Conservation (phyloP, 2,113 vertebrate species). For the Chamaetylas fuelleborni region DNA sequence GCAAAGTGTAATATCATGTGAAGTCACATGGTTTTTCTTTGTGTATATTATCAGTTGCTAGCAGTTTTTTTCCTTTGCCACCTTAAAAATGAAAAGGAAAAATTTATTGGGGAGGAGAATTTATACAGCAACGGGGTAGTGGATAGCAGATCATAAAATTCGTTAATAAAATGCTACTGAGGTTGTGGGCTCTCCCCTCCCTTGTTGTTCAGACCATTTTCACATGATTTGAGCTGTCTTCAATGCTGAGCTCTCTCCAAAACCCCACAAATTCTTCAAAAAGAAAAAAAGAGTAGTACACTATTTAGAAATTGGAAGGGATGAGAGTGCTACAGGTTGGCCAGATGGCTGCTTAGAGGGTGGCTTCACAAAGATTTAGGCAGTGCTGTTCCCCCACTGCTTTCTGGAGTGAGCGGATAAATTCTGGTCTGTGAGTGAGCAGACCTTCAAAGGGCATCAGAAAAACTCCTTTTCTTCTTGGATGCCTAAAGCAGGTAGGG, state of each 20-base stretch:
- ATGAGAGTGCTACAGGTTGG: background rate
- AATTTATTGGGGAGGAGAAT: background rate
- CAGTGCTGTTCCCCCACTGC: background rate
- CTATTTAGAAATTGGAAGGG: background rate
- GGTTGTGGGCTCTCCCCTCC: background rate
- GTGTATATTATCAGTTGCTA: background rate
- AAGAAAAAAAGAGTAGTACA: background rate
- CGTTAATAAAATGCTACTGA: background rate
- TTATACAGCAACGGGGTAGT: background rate
- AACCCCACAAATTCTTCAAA: background rate
- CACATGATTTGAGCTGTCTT: background rate
- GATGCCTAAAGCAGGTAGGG: background rate
- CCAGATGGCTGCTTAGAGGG: background rate
- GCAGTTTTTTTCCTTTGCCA: background rate
- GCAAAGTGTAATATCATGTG: background rate
- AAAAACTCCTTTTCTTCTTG: background rate
- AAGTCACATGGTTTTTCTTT: background rate
- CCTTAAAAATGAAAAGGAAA: background rate
- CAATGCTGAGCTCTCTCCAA: background rate
- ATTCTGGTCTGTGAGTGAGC: background rate
- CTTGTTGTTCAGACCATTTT: background rate
- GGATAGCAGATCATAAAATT: background rate
- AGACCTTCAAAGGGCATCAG: background rate
- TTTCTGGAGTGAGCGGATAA: background rate
- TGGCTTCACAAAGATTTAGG: background rate